phyloP scores from a whole-genome alignment of 2,797 vertebrate species.

The Leuciscus waleckii region DNA sequence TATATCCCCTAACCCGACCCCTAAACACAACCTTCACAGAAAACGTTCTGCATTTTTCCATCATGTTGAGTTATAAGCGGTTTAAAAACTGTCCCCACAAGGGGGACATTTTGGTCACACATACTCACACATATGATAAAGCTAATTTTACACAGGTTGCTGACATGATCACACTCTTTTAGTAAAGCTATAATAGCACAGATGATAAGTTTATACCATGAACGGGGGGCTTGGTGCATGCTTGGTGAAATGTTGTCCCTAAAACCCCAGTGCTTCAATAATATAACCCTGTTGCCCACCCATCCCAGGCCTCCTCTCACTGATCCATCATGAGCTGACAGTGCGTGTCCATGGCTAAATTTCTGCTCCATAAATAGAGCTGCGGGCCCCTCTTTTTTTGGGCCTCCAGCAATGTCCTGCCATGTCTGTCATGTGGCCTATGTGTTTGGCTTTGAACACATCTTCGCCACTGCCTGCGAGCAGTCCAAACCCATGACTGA shows the following conservation, averaged over 20 bases:
- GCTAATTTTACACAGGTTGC: background rate
- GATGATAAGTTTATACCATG: constrained; percentile 53
- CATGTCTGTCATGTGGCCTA: constrained; percentile 78
- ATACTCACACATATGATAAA: background rate
- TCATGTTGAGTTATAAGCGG: background rate
- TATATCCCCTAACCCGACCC: background rate
- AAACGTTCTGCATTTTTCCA: background rate
- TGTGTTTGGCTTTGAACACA: constrained; percentile 70
- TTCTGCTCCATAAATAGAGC: constrained; percentile 84
- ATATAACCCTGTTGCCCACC: constrained; percentile 52
- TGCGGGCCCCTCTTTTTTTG: constrained; percentile 70
- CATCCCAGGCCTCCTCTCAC: constrained; percentile 62
- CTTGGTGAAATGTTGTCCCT: constrained; percentile 63
- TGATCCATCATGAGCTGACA: constrained; percentile 81
- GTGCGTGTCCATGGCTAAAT: constrained; percentile 77
- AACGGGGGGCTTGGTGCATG: constrained; percentile 52
- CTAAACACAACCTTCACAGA: background rate
- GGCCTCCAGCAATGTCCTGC: constrained; percentile 68
- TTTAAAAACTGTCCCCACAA: background rate
- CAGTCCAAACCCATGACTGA: constrained; percentile 67
- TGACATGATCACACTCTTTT: constrained; percentile 7
- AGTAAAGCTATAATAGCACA: constrained; percentile 19
- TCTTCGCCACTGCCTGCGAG: constrained; percentile 63
- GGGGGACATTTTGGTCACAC: background rate
- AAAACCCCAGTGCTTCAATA: constrained; percentile 67